Percentiles rank a stretch among this genome's conserved stretches.
Conservation (phyloP, 2,888 invertebrate genomes). For the Ochlodes sylvanus region DNA sequence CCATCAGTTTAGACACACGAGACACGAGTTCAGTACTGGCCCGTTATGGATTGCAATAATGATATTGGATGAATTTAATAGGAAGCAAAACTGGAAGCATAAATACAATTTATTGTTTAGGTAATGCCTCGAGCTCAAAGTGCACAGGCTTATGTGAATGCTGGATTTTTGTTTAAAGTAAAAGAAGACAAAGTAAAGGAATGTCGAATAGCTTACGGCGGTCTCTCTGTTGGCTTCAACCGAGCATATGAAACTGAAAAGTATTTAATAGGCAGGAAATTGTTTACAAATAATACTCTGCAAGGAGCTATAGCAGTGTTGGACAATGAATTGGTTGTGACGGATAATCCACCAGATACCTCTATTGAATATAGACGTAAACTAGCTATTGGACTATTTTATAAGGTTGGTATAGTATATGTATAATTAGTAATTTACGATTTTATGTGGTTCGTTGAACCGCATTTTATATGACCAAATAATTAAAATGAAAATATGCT, state of each 20-base stretch:
- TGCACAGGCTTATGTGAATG: slow-evolving; percentile 90
- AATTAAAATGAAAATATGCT: no score
- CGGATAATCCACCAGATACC: slow-evolving; percentile 77
- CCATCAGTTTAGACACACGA: no score
- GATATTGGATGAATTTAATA: no score
- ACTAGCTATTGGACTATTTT: slow-evolving; percentile 86
- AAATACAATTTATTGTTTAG: slow-evolving; percentile 60
- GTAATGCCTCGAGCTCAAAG: slow-evolving; percentile 90
- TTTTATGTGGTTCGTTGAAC: no score
- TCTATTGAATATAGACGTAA: slow-evolving; percentile 83
- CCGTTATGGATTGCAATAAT: no score
- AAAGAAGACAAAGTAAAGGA: slow-evolving; percentile 55
- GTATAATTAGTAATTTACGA: no score
- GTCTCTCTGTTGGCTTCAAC: slow-evolving; percentile 65
- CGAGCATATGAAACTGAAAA: slow-evolving; percentile 79
- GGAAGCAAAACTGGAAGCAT: neutral
- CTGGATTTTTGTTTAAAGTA: slow-evolving; percentile 86
- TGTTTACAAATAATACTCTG: slow-evolving; percentile 69
- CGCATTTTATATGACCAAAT: no score
- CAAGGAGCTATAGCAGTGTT: slow-evolving; percentile 59
- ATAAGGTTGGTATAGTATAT: slow-evolving; percentile 72
- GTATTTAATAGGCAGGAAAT: slow-evolving; percentile 64
- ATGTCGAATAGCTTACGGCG: slow-evolving; percentile 83
- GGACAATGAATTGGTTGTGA: slow-evolving; percentile 55
- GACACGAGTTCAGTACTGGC: no score